A percentile compares a stretch with the other conserved stretches of the same genome.
These are phyloP conservation scores for Paragorgia papillata DNA, from an alignment of 92 coral and sea anemone species.

Conservation along the genomic window DNA sequence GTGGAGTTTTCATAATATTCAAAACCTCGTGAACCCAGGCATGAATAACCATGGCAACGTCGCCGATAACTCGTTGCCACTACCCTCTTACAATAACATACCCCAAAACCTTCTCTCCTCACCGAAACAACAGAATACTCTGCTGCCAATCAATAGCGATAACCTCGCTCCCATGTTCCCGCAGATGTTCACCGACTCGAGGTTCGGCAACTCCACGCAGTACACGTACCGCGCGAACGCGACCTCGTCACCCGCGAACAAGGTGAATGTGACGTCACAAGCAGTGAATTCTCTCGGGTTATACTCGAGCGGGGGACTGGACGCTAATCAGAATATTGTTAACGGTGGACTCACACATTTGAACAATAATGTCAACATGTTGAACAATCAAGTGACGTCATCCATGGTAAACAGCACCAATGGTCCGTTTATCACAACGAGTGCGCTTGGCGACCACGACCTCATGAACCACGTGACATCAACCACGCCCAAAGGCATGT, in stretches of 20 bases:
- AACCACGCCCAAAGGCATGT: slow-evolving; percentile 40
- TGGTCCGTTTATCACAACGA: slow-evolving; percentile 22
- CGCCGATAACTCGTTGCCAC: slow-evolving; percentile 1
- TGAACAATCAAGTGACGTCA: slow-evolving; percentile 39
- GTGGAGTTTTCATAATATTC: slow-evolving; percentile 39
- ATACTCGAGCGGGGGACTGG: slow-evolving; percentile 21
- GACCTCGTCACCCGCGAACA: slow-evolving; percentile 36
- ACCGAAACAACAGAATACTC: slow-evolving; percentile 17
- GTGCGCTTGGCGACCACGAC: slow-evolving; percentile 26
- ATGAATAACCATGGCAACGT: slow-evolving; percentile 27
- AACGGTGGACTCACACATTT: slow-evolving; percentile 36
- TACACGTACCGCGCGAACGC: slow-evolving; percentile 38
- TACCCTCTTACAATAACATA: slow-evolving; percentile 12
- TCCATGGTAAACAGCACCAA: slow-evolving; percentile 35
- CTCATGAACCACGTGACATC: slow-evolving; percentile 40
- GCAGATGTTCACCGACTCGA: slow-evolving; percentile 37
- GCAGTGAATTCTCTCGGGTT: slow-evolving; percentile 4
- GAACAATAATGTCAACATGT: slow-evolving; percentile 34
- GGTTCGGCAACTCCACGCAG: slow-evolving; percentile 32
- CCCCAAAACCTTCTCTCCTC: slow-evolving; percentile 35
- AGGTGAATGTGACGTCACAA: slow-evolving; percentile 41
- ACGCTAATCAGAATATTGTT: slow-evolving; percentile 33
- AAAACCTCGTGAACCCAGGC: slow-evolving; percentile 27
- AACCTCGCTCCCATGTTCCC: slow-evolving; percentile 37
- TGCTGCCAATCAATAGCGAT: slow-evolving; percentile 29